Conservation (phyloP, 2,113 vertebrate species). For the Xiphophorus maculatus region DNA sequence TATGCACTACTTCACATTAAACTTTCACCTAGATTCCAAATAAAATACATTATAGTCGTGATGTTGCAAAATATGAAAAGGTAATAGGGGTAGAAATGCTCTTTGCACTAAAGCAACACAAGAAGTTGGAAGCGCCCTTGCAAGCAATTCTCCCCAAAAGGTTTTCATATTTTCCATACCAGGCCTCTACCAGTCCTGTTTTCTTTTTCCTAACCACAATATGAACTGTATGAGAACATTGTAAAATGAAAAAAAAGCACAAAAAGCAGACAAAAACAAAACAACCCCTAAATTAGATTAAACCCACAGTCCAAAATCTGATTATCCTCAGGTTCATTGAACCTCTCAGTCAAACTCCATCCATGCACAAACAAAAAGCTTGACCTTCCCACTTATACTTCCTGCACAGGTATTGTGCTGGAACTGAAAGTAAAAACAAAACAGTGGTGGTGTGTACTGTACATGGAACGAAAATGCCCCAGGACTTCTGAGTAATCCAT, state of each 20-base stretch:
- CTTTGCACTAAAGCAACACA: background rate
- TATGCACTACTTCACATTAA: background rate
- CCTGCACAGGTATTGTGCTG: conserved; percentile 62
- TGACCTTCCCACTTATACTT: conserved; percentile 52
- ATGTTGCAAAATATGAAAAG: background rate
- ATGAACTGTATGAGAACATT: background rate
- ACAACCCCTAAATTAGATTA: background rate
- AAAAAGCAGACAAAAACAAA: background rate
- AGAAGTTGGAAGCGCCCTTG: background rate
- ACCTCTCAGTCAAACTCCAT: conserved; percentile 34
- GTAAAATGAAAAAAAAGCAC: background rate
- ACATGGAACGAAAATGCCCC: conserved; percentile 61
- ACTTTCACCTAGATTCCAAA: background rate
- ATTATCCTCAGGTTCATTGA: background rate
- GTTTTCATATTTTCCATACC: background rate
- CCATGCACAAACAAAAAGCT: conserved; percentile 36
- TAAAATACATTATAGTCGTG: background rate
- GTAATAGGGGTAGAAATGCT: background rate
- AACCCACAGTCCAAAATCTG: background rate
- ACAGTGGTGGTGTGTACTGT: conserved; percentile 46
- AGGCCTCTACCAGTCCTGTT: too few relatives aligned
- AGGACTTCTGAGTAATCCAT: conserved; percentile 64
- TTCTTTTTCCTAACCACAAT: background rate
- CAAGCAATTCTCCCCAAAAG: background rate
- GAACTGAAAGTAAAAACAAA: conserved; percentile 60